Percentiles rank a stretch among this genome's conserved stretches.
phyloP scores from a whole-genome alignment of 2,888 invertebrate genomes.

The Cryptophagus acutangulus region DNA sequence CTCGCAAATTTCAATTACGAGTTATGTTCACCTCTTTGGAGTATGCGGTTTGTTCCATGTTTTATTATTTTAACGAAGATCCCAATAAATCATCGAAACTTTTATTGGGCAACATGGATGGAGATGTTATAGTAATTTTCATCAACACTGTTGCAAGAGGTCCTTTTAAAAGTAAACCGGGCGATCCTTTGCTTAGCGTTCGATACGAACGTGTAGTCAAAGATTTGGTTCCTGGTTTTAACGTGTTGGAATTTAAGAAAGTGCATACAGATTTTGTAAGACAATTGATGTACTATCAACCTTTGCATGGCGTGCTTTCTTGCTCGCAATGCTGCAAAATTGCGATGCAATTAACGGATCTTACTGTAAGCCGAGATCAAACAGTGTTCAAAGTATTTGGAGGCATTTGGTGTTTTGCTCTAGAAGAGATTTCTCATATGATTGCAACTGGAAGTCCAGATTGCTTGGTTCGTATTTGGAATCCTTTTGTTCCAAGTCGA shows the following conservation, averaged over 20 bases:
- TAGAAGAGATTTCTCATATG: slow-evolving; percentile 53
- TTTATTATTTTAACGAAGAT: slow-evolving; percentile 59
- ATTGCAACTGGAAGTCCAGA: slow-evolving; percentile 73
- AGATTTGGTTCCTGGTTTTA: slow-evolving; percentile 34
- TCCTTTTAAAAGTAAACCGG: slow-evolving; percentile 66
- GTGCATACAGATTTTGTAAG: slow-evolving; percentile 47
- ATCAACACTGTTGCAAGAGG: slow-evolving; percentile 61
- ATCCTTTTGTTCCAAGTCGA: slow-evolving; percentile 67
- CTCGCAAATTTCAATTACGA: slow-evolving; percentile 66
- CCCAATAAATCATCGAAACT: slow-evolving; percentile 58
- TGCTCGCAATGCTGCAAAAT: slow-evolving; percentile 45
- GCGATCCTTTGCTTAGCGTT: slow-evolving; percentile 55
- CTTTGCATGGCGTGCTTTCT: slow-evolving; percentile 64
- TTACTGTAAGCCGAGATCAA: slow-evolving; percentile 45
- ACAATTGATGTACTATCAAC: slow-evolving; percentile 63
- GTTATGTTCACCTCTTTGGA: slow-evolving; percentile 66
- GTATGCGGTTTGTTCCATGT: slow-evolving; percentile 53
- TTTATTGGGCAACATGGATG: slow-evolving; percentile 69
- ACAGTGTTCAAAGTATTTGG: slow-evolving; percentile 52
- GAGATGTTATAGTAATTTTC: slow-evolving; percentile 60
- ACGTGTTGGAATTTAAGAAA: slow-evolving; percentile 23
- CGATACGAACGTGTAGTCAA: slow-evolving; percentile 50
- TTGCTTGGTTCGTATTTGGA: slow-evolving; percentile 68
- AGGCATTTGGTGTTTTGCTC: slow-evolving; percentile 61
- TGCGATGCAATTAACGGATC: slow-evolving; percentile 60